A percentile compares a stretch with the other conserved stretches of the same genome.
phyloP scores from a whole-genome alignment of 2,888 invertebrate genomes.

The Salpingus planirostris region DNA sequence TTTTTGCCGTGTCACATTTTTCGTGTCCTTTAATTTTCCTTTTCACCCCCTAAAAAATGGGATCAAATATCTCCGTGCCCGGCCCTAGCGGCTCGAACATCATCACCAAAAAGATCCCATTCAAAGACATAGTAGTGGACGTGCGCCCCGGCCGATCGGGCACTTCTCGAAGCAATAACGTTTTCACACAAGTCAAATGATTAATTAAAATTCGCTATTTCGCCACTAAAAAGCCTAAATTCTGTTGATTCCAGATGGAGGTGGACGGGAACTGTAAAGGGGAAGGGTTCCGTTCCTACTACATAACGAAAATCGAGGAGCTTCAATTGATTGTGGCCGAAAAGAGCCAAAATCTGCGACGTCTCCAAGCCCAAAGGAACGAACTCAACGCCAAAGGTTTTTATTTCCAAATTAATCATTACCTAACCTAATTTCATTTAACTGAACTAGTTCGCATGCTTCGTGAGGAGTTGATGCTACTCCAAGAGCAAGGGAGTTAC shows the following conservation, averaged over 20 bases:
- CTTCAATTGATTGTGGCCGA: slow-evolving; percentile 93
- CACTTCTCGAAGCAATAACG: too few species aligned
- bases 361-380: slow-evolving; percentile 96
- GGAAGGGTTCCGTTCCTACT: slow-evolving; percentile 91
- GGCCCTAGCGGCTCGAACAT: slow-evolving; percentile 3
- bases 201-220: too few species aligned
- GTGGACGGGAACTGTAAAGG: slow-evolving; percentile 61
- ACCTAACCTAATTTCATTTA: slow-evolving; percentile 20
- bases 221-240: neutral
- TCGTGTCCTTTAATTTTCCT: neutral
- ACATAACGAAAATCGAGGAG: slow-evolving; percentile 96
- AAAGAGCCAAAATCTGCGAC: slow-evolving; percentile 91
- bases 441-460: slow-evolving; percentile 98
- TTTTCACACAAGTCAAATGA: too few species aligned
- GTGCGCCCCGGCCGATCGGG: too few species aligned
- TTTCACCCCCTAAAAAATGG: slow-evolving; percentile 10
- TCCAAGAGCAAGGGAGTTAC: slow-evolving; percentile 98
- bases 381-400: slow-evolving; percentile 96
- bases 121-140: neutral
- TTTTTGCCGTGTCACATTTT: too few species aligned
- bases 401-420: slow-evolving; percentile 1
- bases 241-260: slow-evolving; percentile 54
- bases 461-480: slow-evolving; percentile 90
- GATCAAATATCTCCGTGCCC: slow-evolving; percentile 15
- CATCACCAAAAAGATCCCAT: neutral